Base-by-base conservation (phyloP, 1,140 invertebrate genomes). In the Tribolium madens region DNA sequence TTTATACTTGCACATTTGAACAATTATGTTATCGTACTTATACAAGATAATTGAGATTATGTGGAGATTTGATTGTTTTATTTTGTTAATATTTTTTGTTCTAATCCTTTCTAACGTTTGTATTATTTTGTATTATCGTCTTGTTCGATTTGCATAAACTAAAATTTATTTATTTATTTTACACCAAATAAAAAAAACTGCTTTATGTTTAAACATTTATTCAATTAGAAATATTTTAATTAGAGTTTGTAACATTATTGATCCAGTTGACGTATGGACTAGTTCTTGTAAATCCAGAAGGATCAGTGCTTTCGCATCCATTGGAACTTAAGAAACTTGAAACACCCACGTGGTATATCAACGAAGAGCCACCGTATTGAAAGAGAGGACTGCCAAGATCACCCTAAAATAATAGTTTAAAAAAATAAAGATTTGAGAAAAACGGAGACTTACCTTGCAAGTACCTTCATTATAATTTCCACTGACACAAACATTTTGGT, bases 401-500 rank as follows among this genome's bases (percentile, higher is more conserved):
- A 57, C 52, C 52, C 52, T 57, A 18, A 21, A 57, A 57, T 52
- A 57, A 18, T 26, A 0, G 21, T 21, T n/a, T n/a, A 21, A 17
- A 17, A 26, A 18, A 26, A 18, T 1, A 7, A 57, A 18, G 2
- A 14, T 50, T 42, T 50, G 10, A n/a, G 13, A 15, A 57, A 18
- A 18, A n/a, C 10, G 21, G 4, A 18, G 21, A 57, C 52, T 21
- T 21, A 57, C 52, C 15, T 9, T 17, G 18, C 52, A 57, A n/a
- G 18, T 57, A 2, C 52, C 52, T 26, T 57, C 52, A 9, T 57
- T 57, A 21, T 57, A 57, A 57, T 57, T 57, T 18, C 52, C 52
- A 17, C 10, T 17, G 10, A 57, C 18, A 57, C 52, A 57, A 17
- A 57, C 15, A 14, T 17, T 57, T 3, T 17, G 0, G 7, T 57